These are phyloP conservation scores for Littorina saxatilis DNA, from an alignment of 1,140 invertebrate species.

Conservation along the genomic window DNA sequence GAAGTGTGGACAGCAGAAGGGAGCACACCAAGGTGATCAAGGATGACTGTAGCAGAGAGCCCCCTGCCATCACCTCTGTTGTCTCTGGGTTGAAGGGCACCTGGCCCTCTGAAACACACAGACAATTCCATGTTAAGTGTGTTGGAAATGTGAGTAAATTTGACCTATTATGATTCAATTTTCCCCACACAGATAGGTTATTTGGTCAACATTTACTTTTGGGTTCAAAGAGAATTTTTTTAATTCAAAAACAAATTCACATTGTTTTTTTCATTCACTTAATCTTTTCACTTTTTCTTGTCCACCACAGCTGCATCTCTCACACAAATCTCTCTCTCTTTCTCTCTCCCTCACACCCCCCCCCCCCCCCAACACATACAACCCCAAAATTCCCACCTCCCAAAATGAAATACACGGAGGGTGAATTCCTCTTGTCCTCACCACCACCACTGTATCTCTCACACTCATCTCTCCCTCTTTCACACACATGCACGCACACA, in stretches of 20 bases:
- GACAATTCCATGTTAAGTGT: background rate
- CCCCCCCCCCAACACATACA: background rate
- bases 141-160: too few relatives aligned
- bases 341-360: too few relatives aligned
- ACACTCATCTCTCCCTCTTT: too few relatives aligned
- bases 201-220: background rate
- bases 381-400: background rate
- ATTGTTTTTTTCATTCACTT: background rate
- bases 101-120: slow-evolving; percentile 39
- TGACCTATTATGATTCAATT: too few relatives aligned
- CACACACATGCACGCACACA: background rate
- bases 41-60: slow-evolving; percentile 19
- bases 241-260: too few relatives aligned
- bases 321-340: background rate
- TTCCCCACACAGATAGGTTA: too few relatives aligned
- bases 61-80: slow-evolving; percentile 41
- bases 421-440: background rate
- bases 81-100: slow-evolving; percentile 46
- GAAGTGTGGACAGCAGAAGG: background rate
- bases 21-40: background rate
- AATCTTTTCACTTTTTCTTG: background rate
- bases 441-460: too few relatives aligned
- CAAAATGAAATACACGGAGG: background rate
- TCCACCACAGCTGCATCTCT: background rate
- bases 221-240: too few relatives aligned